phyloP scores from a whole-genome alignment of 2,888 invertebrate genomes.

The Hartigia nigra region DNA sequence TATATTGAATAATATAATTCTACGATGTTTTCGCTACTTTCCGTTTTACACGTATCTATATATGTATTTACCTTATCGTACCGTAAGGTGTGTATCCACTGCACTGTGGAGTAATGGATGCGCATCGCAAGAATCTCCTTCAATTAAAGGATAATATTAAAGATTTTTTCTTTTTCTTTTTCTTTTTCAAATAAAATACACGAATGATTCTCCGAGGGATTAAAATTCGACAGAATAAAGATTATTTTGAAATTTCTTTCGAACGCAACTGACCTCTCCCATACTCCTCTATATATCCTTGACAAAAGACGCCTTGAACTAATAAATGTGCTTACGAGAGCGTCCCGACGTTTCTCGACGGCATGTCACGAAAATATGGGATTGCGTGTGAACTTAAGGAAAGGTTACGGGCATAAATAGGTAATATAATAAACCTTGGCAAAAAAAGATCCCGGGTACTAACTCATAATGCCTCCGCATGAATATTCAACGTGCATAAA shows the following conservation, averaged over 20 bases:
- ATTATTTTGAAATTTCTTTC: neutral
- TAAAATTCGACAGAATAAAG: neutral
- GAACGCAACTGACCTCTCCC: neutral
- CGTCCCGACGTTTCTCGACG: neutral
- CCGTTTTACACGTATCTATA: neutral
- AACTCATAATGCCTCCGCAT: slow-evolving; percentile 36
- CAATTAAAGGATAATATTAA: neutral
- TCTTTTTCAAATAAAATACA: neutral
- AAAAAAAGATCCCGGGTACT: slow-evolving; percentile 34
- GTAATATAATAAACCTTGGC: slow-evolving; percentile 37
- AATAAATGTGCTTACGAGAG: neutral
- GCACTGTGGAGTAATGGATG: neutral
- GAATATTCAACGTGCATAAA: slow-evolving; percentile 46
- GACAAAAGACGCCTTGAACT: neutral
- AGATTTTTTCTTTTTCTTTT: neutral
- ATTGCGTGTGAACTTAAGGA: slow-evolving; percentile 37
- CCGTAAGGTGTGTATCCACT: neutral
- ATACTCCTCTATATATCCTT: neutral
- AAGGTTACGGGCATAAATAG: slow-evolving; percentile 45
- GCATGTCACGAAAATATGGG: neutral
- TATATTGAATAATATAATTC: slow-evolving; percentile 13
- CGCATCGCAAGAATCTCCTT: neutral
- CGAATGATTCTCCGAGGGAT: neutral
- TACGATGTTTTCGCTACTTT: neutral
- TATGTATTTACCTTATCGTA: neutral